These are phyloP conservation scores for Hypotaenidia okinawae DNA, from an alignment of 2,797 vertebrate genomes.

Conservation along the genomic window DNA sequence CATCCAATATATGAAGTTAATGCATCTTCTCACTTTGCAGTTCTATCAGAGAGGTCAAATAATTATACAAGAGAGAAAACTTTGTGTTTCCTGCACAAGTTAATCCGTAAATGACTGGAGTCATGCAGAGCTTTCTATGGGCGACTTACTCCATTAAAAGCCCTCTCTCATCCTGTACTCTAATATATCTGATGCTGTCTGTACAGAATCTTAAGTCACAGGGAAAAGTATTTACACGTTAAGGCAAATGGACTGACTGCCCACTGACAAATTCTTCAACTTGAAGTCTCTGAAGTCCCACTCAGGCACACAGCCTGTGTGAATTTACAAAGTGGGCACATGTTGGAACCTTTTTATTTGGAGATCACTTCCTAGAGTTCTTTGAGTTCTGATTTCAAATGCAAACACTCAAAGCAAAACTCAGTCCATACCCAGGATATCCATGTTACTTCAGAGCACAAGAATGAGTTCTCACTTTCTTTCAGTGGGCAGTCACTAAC, in stretches of 20 bases:
- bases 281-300: not conserved
- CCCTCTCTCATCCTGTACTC: not conserved
- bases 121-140: not conserved
- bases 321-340: not conserved
- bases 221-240: not conserved
- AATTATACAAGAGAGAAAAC: not conserved
- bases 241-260: not conserved
- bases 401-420: not conserved
- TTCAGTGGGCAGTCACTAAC: not conserved
- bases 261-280: not conserved
- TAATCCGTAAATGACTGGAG: not conserved
- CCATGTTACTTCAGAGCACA: not conserved
- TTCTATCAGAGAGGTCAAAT: not conserved
- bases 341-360: not conserved
- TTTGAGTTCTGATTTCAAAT: not conserved
- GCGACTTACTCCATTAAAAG: not conserved
- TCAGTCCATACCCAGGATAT: not conserved
- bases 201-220: not conserved
- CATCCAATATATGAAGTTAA: not conserved
- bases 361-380: not conserved
- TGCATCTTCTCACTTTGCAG: not conserved
- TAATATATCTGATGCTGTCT: not conserved
- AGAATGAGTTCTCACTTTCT: not conserved
- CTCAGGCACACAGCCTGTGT: fast-evolving
- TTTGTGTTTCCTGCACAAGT: not conserved